Percentiles rank a stretch among this genome's conserved stretches.
phyloP scores from a whole-genome alignment of 2,113 vertebrate species.

The Notothenia rossii region DNA sequence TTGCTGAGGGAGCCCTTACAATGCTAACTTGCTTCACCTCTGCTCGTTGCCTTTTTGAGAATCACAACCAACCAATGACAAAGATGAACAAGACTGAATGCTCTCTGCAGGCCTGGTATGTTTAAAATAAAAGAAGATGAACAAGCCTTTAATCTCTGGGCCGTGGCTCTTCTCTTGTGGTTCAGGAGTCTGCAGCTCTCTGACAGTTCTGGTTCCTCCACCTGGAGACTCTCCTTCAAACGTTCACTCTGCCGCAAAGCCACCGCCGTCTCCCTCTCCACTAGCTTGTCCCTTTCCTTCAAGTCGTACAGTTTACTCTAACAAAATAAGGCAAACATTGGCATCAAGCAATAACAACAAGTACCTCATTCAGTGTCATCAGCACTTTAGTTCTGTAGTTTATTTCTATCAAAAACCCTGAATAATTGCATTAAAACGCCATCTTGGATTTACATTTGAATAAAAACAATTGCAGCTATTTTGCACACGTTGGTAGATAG shows the following conservation, averaged over 20 bases:
- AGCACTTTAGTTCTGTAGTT: no score
- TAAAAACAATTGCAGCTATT: no score
- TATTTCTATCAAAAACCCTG: no score
- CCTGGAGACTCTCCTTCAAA: background rate
- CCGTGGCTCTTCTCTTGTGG: background rate
- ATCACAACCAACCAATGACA: background rate
- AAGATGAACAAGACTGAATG: background rate
- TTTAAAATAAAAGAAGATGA: background rate
- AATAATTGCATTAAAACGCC: no score
- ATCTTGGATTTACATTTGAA: no score
- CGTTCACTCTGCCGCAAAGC: background rate
- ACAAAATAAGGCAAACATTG: background rate
- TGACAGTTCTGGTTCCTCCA: background rate
- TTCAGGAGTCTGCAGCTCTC: background rate
- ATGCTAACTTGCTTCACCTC: no score
- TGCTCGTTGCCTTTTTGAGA: no score
- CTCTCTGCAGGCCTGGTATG: background rate
- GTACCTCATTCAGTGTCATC: no score
- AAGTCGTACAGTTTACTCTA: background rate
- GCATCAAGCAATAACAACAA: background rate
- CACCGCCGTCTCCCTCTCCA: background rate
- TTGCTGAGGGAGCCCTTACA: no score
- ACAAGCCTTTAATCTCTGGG: background rate
- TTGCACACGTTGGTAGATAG: no score
- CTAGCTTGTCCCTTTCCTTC: background rate